phyloP scores from a whole-genome alignment of 2,797 vertebrate genomes.

The Uromys caudimaculatus region DNA sequence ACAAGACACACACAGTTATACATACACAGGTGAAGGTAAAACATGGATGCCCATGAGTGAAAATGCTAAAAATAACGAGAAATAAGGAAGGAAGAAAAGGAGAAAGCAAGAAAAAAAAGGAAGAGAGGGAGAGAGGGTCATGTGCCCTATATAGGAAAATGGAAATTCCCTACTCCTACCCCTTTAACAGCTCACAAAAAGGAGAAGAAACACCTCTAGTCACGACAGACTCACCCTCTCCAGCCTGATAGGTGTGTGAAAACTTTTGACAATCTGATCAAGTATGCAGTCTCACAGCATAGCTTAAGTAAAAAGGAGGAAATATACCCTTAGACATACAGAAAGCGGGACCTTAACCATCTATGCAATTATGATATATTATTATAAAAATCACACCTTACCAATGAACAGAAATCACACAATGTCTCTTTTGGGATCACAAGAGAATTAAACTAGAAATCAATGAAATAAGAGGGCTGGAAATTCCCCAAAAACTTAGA shows the following conservation, averaged over 20 bases:
- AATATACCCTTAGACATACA: background rate
- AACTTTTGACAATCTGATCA: background rate
- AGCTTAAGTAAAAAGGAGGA: background rate
- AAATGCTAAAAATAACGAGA: no score
- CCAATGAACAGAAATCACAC: background rate
- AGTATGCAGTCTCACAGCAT: background rate
- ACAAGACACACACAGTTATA: no score
- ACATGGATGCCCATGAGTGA: no score
- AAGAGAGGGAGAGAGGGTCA: no score
- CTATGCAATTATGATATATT: background rate
- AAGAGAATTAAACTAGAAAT: constrained; percentile 12
- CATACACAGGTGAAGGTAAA: no score
- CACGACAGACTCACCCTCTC: background rate
- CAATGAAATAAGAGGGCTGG: background rate
- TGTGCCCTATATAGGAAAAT: background rate
- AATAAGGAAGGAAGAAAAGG: background rate
- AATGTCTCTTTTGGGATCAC: background rate
- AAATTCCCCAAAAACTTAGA: background rate
- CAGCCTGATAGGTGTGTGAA: background rate
- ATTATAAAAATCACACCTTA: background rate
- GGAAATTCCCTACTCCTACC: background rate
- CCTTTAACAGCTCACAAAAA: background rate
- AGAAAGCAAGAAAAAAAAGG: no score
- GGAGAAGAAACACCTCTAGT: background rate
- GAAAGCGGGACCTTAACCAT: no score